Conservation (phyloP, 37 sponge, comb jelly and placozoan species). For the Chondrilla cf. caribensis region DNA sequence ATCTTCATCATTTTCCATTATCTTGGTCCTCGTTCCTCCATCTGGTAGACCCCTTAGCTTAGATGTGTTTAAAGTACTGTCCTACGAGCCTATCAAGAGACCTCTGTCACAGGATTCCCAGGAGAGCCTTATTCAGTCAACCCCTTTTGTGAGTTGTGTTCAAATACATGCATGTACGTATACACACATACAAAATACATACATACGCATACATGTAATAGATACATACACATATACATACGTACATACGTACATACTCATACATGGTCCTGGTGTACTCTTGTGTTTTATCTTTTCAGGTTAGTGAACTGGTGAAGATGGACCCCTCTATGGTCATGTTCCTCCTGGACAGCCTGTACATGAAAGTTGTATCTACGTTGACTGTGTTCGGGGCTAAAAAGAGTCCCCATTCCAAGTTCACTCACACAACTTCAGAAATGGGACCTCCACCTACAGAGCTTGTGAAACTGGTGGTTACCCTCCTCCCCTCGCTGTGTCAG, state of each 20-base stretch:
- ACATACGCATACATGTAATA: no score
- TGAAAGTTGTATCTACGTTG: slow-evolving; percentile 37
- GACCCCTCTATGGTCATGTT: slow-evolving; percentile 57
- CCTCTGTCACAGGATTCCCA: not conserved
- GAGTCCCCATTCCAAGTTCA: slow-evolving; percentile 2
- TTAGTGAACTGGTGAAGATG: slow-evolving; percentile 40
- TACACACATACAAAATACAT: no score
- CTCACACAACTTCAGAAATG: not conserved
- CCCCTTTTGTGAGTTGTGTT: not conserved
- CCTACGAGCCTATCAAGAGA: slow-evolving; percentile 5
- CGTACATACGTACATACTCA: no score
- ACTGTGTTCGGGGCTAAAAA: slow-evolving; percentile 36
- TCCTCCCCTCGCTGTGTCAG: slow-evolving; percentile 41
- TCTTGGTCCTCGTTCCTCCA: not conserved
- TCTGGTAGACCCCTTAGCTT: not conserved
- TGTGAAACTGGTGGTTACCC: not conserved
- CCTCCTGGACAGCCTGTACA: slow-evolving; percentile 59
- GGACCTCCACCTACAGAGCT: not conserved
- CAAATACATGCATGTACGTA: no score
- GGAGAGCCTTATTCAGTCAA: not conserved
- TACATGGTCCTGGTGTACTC: no score
- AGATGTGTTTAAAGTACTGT: not conserved
- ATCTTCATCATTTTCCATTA: no score
- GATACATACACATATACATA: no score
- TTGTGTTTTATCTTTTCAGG: slow-evolving; percentile 18